Evolutionary conservation across 2,888 invertebrate genomes (phyloP).

Genomic region (Himalopsyche anomala): DNA sequence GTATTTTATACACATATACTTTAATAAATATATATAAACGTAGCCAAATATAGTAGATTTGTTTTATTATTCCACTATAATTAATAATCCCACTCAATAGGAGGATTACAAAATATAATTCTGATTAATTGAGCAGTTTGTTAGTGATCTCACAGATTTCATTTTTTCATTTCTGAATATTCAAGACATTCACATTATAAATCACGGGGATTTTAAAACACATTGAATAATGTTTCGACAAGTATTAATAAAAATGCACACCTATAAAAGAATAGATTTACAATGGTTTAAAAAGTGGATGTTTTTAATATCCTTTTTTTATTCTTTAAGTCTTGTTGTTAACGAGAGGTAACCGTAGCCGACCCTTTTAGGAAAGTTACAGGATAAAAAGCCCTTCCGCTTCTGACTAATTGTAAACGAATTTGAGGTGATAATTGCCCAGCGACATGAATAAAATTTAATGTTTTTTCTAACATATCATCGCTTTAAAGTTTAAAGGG

Average conservation of each 20-base stretch:
- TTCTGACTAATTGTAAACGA: slow-evolving; percentile 59
- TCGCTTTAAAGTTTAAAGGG: slow-evolving; percentile 49
- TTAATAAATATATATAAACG: too few relatives aligned
- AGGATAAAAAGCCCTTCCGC: slow-evolving; percentile 41
- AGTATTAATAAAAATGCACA: not conserved
- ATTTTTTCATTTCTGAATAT: not conserved
- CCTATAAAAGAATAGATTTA: not conserved
- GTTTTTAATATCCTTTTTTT: slow-evolving; percentile 47
- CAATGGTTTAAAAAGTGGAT: slow-evolving; percentile 44
- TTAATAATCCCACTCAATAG: too few relatives aligned
- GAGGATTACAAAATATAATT: too few relatives aligned
- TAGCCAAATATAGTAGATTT: too few relatives aligned
- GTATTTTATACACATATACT: too few relatives aligned
- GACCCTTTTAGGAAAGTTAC: not conserved
- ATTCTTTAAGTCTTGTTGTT: not conserved
- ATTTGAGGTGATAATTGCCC: slow-evolving; percentile 63
- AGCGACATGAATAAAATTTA: slow-evolving; percentile 54
- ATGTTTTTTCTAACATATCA: slow-evolving; percentile 41
- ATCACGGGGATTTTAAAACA: not conserved
- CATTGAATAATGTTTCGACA: not conserved
- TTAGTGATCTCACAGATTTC: too few relatives aligned
- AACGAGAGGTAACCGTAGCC: not conserved
- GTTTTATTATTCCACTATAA: too few relatives aligned
- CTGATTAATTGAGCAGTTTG: too few relatives aligned
- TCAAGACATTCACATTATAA: not conserved